Conservation (phyloP, 2,797 vertebrate species). For the Pangasius krempfi region DNA sequence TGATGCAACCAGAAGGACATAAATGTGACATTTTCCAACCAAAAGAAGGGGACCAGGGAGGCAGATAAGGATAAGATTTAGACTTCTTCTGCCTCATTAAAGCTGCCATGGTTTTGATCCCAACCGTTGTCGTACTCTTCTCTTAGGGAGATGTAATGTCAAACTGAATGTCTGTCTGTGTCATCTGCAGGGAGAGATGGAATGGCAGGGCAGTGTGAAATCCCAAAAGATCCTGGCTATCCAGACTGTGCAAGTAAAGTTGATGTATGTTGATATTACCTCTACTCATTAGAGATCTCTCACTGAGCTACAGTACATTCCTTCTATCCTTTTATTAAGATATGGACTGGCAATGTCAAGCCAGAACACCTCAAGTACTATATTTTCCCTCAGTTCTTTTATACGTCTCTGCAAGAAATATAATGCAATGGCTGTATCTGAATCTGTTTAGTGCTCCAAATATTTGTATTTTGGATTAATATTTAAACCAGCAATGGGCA, state of each 20-base stretch:
- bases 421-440: neutral
- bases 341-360: neutral
- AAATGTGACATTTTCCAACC: neutral
- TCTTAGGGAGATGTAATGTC: constrained; percentile 4
- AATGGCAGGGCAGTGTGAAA: constrained; percentile 86
- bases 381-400: neutral
- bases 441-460: neutral
- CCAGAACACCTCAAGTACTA: neutral
- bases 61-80: constrained; percentile 15
- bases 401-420: neutral
- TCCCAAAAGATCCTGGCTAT: constrained; percentile 88
- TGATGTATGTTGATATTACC: constrained; percentile 80
- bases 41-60: constrained; percentile 33
- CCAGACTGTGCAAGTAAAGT: constrained; percentile 92
- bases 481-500: neutral
- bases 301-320: neutral
- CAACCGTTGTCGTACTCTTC: neutral
- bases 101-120: constrained; percentile 6
- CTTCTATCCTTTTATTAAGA: constrained; percentile 5
- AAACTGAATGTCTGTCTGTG: constrained; percentile 31
- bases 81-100: constrained; percentile 25
- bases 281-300: neutral
- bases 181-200: constrained; percentile 78
- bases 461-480: neutral
- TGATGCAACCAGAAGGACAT: constrained; percentile 38